Base-by-base conservation (phyloP, 2,113 vertebrate species). In the Dromas ardeola region DNA sequence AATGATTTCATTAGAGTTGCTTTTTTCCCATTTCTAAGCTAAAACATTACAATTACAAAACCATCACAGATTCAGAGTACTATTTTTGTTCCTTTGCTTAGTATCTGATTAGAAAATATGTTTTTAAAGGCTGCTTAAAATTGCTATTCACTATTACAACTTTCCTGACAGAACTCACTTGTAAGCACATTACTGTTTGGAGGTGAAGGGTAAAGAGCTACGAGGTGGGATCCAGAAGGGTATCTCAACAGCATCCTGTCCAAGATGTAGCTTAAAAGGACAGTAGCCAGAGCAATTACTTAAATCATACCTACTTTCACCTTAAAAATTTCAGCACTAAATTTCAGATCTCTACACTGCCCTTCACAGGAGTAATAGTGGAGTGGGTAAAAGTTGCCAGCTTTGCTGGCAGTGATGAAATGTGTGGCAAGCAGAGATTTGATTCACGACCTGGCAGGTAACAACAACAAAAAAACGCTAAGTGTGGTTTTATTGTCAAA, bases 11-110 rank as follows among this genome's bases (percentile, higher is more conserved):
- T 92, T 89, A 82, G 43, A 73, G 40, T 70, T 56, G 23, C 1
- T 84, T 94, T 92, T 89, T 78, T 63, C 53, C 94, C 15, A 27
- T 93, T 94, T 95, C 53, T 79, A 71, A 89, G 53, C 22, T 86
- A 82, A 91, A 94, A 76, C 25, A 52, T 36, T 74, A 86, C 81
- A 65, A 85, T 86, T 93, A 82, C 45, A 73, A 81, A 59, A 70
- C 30, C 21, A 15, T 45, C 49, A 81, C n/a, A 83, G 23, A 73
- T 59, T 81, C 55, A 63, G 36, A 74, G 62, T 27, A 67, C 30
- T 83, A 52, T 74, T 93, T 88, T 80, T 72, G 13, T 56, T 84
- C 36, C 30, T 65, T 94, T 70, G 23, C 73, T 71, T 80, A 69
- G 16, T 16, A 74, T 63, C 26, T 84, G n/a, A 87, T 74, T 86